Percentiles rank a stretch among this genome's conserved stretches.
phyloP scores from a whole-genome alignment of 1,140 invertebrate genomes.

The Sycophila sp. region DNA sequence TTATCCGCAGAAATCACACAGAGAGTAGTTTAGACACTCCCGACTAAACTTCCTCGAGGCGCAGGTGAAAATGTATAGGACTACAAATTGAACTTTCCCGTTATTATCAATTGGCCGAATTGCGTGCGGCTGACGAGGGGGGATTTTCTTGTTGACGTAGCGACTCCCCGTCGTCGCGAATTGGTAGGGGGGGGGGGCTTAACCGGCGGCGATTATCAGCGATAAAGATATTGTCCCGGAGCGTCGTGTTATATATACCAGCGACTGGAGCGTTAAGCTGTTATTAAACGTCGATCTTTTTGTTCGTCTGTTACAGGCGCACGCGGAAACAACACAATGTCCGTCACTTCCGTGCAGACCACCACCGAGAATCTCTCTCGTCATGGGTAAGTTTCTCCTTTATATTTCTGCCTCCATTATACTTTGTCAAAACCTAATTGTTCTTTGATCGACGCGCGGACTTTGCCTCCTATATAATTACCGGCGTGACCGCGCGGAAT shows the following conservation, averaged over 20 bases:
- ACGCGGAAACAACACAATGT: slow-evolving; percentile 50
- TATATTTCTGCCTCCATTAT: not conserved
- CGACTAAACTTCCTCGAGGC: no score
- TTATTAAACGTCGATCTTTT: slow-evolving; percentile 5
- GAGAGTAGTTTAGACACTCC: no score
- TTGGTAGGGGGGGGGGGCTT: not conserved
- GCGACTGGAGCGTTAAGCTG: no score
- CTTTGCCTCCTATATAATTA: no score
- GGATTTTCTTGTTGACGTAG: not conserved
- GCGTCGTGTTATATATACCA: not conserved
- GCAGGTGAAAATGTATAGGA: no score
- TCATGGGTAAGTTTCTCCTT: slow-evolving; percentile 50
- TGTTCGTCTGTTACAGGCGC: slow-evolving; percentile 44
- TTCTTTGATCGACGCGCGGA: no score
- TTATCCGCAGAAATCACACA: no score
- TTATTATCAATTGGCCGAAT: not conserved
- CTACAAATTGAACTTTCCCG: no score
- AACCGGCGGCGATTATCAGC: not conserved
- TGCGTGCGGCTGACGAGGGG: not conserved
- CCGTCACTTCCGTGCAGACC: slow-evolving; percentile 54
- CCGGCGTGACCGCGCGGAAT: no score
- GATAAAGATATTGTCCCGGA: slow-evolving; percentile 8
- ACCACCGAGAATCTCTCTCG: slow-evolving; percentile 55
- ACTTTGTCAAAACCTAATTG: no score
- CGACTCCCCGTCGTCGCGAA: not conserved